These are phyloP conservation scores for Eurois occulta DNA, from an alignment of 2,888 invertebrate genomes.

Conservation along the genomic window DNA sequence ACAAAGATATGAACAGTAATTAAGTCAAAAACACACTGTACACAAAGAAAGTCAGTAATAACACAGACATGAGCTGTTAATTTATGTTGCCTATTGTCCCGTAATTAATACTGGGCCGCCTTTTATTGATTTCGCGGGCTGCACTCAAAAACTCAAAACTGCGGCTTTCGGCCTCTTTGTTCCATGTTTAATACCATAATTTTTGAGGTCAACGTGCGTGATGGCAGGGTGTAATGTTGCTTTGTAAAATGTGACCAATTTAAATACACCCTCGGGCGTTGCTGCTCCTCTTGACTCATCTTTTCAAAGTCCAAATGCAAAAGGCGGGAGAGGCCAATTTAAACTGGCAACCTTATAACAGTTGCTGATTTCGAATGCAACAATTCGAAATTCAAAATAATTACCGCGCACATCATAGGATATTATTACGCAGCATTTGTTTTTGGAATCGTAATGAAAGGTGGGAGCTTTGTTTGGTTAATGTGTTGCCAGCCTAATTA, in stretches of 20 bases:
- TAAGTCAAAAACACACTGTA: slow-evolving; percentile 74
- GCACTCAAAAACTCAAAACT: slow-evolving; percentile 71
- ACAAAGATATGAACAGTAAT: slow-evolving; percentile 62
- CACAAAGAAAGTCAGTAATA: slow-evolving; percentile 79
- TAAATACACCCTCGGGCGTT: slow-evolving; percentile 72
- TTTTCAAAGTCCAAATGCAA: slow-evolving; percentile 67
- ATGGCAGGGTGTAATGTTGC: slow-evolving; percentile 76
- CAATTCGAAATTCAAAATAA: slow-evolving; percentile 80
- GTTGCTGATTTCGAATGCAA: slow-evolving; percentile 83
- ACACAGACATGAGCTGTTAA: slow-evolving; percentile 81
- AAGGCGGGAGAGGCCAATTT: slow-evolving; percentile 69
- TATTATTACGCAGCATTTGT: slow-evolving; percentile 82
- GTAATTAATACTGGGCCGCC: slow-evolving; percentile 76
- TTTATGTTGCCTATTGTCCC: slow-evolving; percentile 76
- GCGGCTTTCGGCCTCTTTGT: slow-evolving; percentile 79
- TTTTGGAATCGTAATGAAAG: slow-evolving; percentile 78
- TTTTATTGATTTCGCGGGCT: slow-evolving; percentile 78
- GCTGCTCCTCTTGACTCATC: slow-evolving; percentile 67
- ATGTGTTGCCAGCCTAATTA: slow-evolving; percentile 74
- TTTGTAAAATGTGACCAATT: slow-evolving; percentile 80
- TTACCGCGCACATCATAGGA: slow-evolving; percentile 77
- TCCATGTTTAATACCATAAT: slow-evolving; percentile 80
- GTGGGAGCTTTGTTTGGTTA: slow-evolving; percentile 69
- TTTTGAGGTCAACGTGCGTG: slow-evolving; percentile 80
- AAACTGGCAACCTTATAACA: slow-evolving; percentile 76